Evolutionary conservation across 2,113 vertebrate species (phyloP).

Genomic region (Pavo muticus): DNA sequence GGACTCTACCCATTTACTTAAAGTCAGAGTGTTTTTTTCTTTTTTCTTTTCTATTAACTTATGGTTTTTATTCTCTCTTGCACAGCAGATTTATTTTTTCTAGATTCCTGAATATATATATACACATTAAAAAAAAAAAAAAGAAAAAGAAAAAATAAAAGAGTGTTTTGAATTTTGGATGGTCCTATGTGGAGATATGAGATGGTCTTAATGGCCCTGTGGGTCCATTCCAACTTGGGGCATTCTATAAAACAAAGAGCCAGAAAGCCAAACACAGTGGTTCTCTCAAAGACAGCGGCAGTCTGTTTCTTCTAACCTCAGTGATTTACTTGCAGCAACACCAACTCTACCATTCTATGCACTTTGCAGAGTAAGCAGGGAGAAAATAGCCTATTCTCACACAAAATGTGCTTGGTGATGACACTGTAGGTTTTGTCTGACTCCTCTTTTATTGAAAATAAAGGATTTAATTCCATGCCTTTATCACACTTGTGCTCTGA

Average conservation of each 20-base stretch:
- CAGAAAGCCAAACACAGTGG: not conserved
- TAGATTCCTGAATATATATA: not conserved
- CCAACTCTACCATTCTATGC: not conserved
- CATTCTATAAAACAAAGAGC: not conserved
- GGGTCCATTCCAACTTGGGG: too few species aligned
- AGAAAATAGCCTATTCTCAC: not conserved
- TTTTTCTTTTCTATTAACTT: not conserved
- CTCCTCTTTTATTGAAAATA: not conserved
- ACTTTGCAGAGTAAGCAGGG: not conserved
- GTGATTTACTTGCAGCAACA: not conserved
- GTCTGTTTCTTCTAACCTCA: not conserved
- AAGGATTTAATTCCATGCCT: not conserved
- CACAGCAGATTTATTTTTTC: not conserved
- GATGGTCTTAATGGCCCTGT: too few species aligned
- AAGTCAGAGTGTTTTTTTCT: rapidly evolving
- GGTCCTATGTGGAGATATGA: too few species aligned
- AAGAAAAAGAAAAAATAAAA: too few species aligned
- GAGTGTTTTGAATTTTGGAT: too few species aligned
- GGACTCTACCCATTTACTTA: not conserved
- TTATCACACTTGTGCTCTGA: not conserved
- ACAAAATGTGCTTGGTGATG: not conserved
- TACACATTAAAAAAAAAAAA: too few species aligned
- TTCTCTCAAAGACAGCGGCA: not conserved
- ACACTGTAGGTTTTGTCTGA: not conserved
- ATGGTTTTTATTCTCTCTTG: not conserved